phyloP scores from a whole-genome alignment of 2,797 vertebrate species.

The Tragopan temminckii region DNA sequence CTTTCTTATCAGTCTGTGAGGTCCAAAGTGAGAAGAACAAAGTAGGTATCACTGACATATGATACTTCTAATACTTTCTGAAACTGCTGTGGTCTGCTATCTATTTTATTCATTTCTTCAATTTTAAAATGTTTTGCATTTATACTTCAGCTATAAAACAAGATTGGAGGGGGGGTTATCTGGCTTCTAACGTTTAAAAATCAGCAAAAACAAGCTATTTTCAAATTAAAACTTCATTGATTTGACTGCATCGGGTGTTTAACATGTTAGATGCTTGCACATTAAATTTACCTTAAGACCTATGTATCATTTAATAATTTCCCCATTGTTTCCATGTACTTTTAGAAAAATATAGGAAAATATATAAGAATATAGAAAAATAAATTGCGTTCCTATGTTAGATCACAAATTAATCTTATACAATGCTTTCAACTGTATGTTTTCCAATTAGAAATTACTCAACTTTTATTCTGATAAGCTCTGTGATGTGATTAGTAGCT shows the following conservation, averaged over 20 bases:
- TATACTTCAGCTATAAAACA: neutral
- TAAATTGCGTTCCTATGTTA: neutral
- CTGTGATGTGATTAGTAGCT: neutral
- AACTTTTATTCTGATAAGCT: neutral
- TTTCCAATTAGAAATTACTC: neutral
- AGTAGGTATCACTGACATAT: conserved; percentile 80
- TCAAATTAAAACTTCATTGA: conserved; percentile 1
- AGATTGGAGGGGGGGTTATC: neutral
- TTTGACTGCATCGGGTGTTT: neutral
- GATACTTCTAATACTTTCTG: conserved; percentile 68
- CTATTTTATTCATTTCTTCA: neutral
- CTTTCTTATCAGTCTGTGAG: conserved; percentile 83
- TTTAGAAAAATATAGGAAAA: neutral
- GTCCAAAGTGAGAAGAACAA: conserved; percentile 83
- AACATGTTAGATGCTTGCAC: neutral
- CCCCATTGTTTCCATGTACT: fast-evolving
- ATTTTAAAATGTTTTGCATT: conserved; percentile 9
- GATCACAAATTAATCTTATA: neutral
- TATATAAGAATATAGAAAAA: neutral
- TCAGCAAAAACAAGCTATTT: neutral
- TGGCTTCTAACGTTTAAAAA: neutral
- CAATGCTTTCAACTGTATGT: neutral
- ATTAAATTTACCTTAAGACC: neutral
- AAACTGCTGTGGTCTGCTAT: neutral
- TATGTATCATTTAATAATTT: neutral